Conservation (phyloP, 2,797 vertebrate species). For the Tympanoctomys barrerae region DNA sequence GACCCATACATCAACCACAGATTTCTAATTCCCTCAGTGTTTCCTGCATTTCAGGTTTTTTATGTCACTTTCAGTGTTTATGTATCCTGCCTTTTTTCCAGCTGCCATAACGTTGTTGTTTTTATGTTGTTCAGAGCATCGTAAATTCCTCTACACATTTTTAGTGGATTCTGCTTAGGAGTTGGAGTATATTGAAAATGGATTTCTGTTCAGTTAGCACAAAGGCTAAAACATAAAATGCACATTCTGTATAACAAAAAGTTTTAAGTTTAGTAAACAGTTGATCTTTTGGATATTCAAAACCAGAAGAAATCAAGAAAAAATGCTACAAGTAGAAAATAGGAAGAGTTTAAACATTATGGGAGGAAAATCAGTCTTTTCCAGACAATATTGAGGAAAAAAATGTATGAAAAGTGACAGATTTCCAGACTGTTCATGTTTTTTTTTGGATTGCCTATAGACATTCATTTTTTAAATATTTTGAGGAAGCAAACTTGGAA, state of each 20-base stretch:
- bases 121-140: background rate
- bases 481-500: background rate
- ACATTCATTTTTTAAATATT: background rate
- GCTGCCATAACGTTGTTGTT: background rate
- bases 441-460: background rate
- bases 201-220: background rate
- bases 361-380: background rate
- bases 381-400: background rate
- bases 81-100: background rate
- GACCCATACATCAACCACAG: fast-evolving
- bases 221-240: background rate
- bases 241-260: background rate
- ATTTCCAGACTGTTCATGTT: background rate
- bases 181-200: background rate
- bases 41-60: background rate
- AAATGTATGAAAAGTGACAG: background rate
- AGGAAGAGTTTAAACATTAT: background rate
- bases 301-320: background rate
- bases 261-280: background rate
- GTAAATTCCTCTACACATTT: background rate
- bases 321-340: background rate
- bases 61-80: background rate
- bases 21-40: background rate
- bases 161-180: background rate
- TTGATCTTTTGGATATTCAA: background rate